A percentile compares a stretch with the other conserved stretches of the same genome.
These are phyloP conservation scores for Neomonachus schauinslandi DNA, from an alignment of 2,113 vertebrate species.

Conservation along the genomic window DNA sequence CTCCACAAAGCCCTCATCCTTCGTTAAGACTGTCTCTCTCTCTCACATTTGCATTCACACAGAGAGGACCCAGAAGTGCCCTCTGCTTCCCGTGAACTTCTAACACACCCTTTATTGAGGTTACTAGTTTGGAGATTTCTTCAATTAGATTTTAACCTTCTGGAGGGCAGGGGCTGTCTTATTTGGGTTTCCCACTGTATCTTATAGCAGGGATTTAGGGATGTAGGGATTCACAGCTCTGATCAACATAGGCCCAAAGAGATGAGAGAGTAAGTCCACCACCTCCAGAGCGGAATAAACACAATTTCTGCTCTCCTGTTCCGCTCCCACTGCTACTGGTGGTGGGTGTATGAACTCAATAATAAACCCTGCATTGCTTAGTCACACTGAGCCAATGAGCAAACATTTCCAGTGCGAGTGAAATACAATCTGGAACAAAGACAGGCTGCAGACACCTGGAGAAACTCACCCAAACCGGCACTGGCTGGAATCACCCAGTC, in stretches of 20 bases:
- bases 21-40: not conserved
- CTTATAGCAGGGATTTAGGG: not conserved
- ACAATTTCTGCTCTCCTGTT: not conserved
- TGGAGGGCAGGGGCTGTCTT: not conserved
- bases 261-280: not conserved
- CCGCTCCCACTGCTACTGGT: not conserved
- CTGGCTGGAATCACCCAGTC: constrained; percentile 93
- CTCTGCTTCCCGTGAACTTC: not conserved
- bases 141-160: not conserved
- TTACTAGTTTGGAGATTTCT: not conserved
- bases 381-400: not conserved
- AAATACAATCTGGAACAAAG: not conserved
- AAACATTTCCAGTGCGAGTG: rapidly evolving
- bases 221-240: not conserved
- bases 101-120: not conserved
- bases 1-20: not conserved
- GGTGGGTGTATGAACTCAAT: not conserved
- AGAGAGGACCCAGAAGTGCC: not conserved
- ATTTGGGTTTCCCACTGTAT: not conserved
- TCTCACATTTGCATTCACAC: not conserved
- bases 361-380: not conserved
- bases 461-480: constrained; percentile 89
- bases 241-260: not conserved
- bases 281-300: not conserved
- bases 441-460: not conserved